Base-by-base conservation (phyloP, 2,797 vertebrate genomes). In the Crax fasciolata region DNA sequence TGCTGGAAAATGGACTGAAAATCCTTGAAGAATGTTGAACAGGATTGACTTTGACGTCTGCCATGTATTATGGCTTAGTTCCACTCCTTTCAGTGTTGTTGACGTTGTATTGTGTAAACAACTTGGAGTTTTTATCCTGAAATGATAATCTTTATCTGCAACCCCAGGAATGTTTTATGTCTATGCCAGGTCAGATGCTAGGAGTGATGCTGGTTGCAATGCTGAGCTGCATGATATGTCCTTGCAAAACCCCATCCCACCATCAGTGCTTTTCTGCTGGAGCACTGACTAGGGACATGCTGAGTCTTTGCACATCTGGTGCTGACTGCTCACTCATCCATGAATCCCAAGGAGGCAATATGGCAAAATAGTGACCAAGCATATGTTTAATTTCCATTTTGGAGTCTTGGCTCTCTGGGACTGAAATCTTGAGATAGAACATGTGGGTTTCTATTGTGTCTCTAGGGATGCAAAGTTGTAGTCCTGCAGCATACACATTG, bases 391-490 rank as follows among this genome's bases (percentile, higher is more conserved):
- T 87, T 94, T 82, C 20, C 62, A 68, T 77, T 96, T 90, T 83
- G 91, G 95, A 96, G 87, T 94, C 27, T 10, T 87, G 91, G 52
- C 90, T 96, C 80, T 55, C 85, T 78, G 91, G 96, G 87, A 91
- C 93, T 96, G 95, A 93, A 96, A 90, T 70, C 32, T 73, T 97
- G 97, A 98, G 97, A 96, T 95, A 91, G 97, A 98, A 96, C 97
- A 96, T 94, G 30, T 66, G 75, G 94, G 88, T 97, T 97, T 96
- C 92, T 83, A 78, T 68, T 66, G 59, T 3, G 39, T 96, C 97
- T 94, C 95, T 2, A 9, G 96, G 84, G 97, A 77, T 39, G 16
- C 91, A 87, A 72, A 94, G 95, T 93, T 94, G 87, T 16, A 94
- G 65, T 92, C 90, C 87, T 89, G 84, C 20, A 59, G 95, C 93